Evolutionary conservation across 1,140 invertebrate genomes (phyloP).

Genomic region (Acarapis woodi): DNA sequence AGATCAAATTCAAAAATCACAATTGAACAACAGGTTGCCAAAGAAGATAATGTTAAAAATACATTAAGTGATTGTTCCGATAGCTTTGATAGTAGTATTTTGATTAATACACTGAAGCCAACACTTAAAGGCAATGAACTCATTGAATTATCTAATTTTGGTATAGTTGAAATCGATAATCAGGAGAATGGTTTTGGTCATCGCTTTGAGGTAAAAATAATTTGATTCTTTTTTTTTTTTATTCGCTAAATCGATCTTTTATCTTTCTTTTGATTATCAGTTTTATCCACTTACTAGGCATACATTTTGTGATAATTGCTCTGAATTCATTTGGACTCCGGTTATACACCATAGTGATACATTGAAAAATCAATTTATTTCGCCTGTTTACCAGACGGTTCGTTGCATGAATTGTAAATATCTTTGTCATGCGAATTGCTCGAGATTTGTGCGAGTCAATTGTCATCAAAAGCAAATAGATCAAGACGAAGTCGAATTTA

Average conservation of each 20-base stretch:
- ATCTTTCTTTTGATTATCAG: neutral
- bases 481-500: slow-evolving; percentile 7
- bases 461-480: slow-evolving; percentile 13
- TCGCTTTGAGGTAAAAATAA: slow-evolving; percentile 7
- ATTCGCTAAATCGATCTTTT: neutral
- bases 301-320: slow-evolving; percentile 24
- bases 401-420: slow-evolving; percentile 21
- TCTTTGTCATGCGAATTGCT: slow-evolving; percentile 23
- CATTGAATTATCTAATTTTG: slow-evolving; percentile 14
- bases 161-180: slow-evolving; percentile 14
- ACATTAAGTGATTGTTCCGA: neutral
- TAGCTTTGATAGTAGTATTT: slow-evolving; percentile 5
- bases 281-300: slow-evolving; percentile 10
- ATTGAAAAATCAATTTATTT: neutral
- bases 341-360: slow-evolving; percentile 3
- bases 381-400: slow-evolving; percentile 2
- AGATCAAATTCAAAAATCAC: neutral
- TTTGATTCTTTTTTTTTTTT: neutral
- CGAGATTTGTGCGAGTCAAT: slow-evolving; percentile 21
- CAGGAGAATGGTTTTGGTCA: slow-evolving; percentile 14
- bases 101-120: slow-evolving; percentile 9
- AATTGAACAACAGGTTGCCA: neutral
- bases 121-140: slow-evolving; percentile 13
- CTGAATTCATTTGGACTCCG: slow-evolving; percentile 24
- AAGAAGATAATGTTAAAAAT: too few relatives aligned